phyloP scores from a whole-genome alignment of 2,888 invertebrate genomes.

The Acleris sparsana region DNA sequence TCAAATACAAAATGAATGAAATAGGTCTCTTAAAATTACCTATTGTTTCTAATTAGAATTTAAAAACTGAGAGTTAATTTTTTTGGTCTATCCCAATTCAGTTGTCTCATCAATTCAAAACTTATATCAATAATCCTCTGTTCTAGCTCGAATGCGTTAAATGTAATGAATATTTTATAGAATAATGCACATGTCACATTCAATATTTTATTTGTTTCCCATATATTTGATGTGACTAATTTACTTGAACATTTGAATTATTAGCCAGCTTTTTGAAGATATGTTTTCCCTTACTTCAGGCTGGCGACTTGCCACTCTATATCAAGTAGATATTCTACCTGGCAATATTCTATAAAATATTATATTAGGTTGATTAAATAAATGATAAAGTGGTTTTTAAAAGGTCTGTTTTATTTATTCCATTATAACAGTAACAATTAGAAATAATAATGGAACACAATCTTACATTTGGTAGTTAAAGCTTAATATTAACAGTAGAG shows the following conservation, averaged over 20 bases:
- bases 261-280: constrained; percentile 44
- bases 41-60: too few relatives aligned
- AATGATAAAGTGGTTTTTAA: constrained; percentile 26
- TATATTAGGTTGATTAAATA: constrained; percentile 21
- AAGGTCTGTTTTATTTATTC: constrained; percentile 13
- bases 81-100: too few relatives aligned
- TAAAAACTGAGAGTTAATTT: too few relatives aligned
- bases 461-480: constrained; percentile 8
- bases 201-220: constrained; percentile 75
- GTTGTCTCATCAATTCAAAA: too few relatives aligned
- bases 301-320: constrained; percentile 8
- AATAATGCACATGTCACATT: constrained; percentile 51
- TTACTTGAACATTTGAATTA: constrained; percentile 40
- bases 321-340: constrained; percentile 15
- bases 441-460: neutral
- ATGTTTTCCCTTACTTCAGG: constrained; percentile 58
- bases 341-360: constrained; percentile 27
- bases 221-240: constrained; percentile 57
- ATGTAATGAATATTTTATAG: constrained; percentile 44
- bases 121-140: constrained; percentile 40
- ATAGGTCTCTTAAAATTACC: too few relatives aligned
- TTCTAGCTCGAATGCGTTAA: constrained; percentile 1
- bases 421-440: neutral
- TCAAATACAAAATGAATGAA: too few relatives aligned
- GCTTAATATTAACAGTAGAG: constrained; percentile 11